Percentiles rank a stretch among this genome's conserved stretches.
phyloP scores from a whole-genome alignment of 2,888 invertebrate genomes.

The Prionchulus punctatus region DNA sequence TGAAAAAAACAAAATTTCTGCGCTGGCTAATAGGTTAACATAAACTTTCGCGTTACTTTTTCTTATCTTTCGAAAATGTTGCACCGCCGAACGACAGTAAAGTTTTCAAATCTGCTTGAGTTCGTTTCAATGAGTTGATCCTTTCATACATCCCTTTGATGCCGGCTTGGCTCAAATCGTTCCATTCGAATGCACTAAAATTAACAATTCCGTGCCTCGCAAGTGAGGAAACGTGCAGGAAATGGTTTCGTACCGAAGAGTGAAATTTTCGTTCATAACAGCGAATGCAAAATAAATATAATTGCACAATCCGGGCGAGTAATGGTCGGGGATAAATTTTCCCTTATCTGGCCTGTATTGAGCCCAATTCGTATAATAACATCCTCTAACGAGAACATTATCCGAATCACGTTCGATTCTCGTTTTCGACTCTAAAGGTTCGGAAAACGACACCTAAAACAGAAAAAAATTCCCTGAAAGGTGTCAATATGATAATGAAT shows the following conservation, averaged over 20 bases:
- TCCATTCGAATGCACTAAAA: slow-evolving; percentile 9
- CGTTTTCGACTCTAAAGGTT: too few relatives aligned
- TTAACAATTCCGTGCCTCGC: too few relatives aligned
- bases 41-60: too few relatives aligned
- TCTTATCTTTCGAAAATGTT: too few relatives aligned
- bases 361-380: slow-evolving; percentile 74
- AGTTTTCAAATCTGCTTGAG: slow-evolving; percentile 73
- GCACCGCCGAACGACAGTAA: slow-evolving; percentile 87
- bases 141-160: slow-evolving; percentile 64
- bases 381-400: slow-evolving; percentile 33
- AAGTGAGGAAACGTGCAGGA: too few relatives aligned
- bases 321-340: slow-evolving; percentile 57
- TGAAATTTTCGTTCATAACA: slow-evolving; percentile 49
- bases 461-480: too few relatives aligned
- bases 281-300: slow-evolving; percentile 74
- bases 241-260: not conserved
- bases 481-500: too few relatives aligned
- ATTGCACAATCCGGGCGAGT: slow-evolving; percentile 60
- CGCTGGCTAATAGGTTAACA: not conserved
- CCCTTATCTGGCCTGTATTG: slow-evolving; percentile 59
- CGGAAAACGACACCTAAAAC: too few relatives aligned
- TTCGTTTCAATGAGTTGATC: slow-evolving; percentile 54
- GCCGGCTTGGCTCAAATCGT: slow-evolving; percentile 19
- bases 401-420: too few relatives aligned
- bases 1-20: slow-evolving; percentile 27